Evolutionary conservation across 2,888 invertebrate species (phyloP), one percentile per base, ranked within the genome.

Genomic region (Lypha dubia): DNA sequence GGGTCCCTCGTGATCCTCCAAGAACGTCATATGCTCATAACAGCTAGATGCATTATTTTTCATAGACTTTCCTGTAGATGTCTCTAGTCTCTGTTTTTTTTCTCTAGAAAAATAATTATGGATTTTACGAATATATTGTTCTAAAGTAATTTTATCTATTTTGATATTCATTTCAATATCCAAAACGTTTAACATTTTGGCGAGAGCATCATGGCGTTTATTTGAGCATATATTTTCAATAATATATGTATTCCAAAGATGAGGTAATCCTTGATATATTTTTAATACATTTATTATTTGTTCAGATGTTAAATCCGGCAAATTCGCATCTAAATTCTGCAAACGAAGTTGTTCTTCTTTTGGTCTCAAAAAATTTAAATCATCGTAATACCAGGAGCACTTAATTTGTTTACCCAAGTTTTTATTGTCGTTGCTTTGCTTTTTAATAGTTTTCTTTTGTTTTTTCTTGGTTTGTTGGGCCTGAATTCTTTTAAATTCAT

Each of bases 201-300:
- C 44, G 1, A 70, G 44, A 15, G 86, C 85, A 51, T 86, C 86
- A 6, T 24, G 41, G 17, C 83, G 79, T 65, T 80, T 83, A 44
- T 68, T 73, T 11, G 70, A 75, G 28, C 83, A 75, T 15, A 77
- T 77, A 46, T 81, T 67, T 68, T 86, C 86, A 35, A 85, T 81
- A 3, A 80, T 63, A 68, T 83, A 53, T 1, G 80, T 75, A 63
- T 86, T 81, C 86, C 86, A 86, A 46, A 86, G 75, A 70, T 81
- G 65, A 0, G 84, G 80, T 38, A 81, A 67, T 4, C 63, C 41
- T 79, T 80, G 35, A 51, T 86, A 86, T 32, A 83, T 86, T 53
- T 60, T 63, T 20, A 83, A 56, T 67, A 86, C 56, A 17, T 76
- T 28, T 51, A 58, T 73, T 1, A 86, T 79, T 63, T 85, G 77